Conservation (phyloP, 2,888 invertebrate species). For the Sinelater perroti region DNA sequence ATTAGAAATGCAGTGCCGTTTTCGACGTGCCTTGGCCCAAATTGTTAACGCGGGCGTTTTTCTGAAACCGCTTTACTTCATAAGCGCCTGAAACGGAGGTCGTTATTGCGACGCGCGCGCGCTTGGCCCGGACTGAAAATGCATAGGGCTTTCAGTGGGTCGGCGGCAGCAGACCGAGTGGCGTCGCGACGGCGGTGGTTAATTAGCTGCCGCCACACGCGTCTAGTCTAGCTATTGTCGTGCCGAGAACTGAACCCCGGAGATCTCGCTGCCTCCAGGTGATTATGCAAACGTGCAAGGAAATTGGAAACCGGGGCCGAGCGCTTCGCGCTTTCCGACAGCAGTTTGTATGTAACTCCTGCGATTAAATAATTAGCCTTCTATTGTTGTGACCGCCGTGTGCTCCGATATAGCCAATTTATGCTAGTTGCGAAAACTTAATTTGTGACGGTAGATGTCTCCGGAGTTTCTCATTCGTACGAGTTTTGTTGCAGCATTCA, state of each 20-base stretch:
- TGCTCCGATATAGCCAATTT: too few species aligned
- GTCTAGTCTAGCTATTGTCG: too few species aligned
- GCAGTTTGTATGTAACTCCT: too few species aligned
- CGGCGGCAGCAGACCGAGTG: slow-evolving; percentile 54
- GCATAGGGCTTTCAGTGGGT: slow-evolving; percentile 48
- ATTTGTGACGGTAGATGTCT: neutral
- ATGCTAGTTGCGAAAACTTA: too few species aligned
- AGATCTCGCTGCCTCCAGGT: too few species aligned
- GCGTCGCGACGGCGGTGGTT: slow-evolving; percentile 42
- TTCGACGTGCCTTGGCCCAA: neutral
- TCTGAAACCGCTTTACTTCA: slow-evolving; percentile 31
- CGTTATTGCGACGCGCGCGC: slow-evolving; percentile 42
- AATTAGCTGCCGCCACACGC: slow-evolving; percentile 51
- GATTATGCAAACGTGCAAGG: too few species aligned
- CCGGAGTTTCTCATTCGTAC: neutral
- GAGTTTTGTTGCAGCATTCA: neutral
- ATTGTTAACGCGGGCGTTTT: slow-evolving; percentile 22
- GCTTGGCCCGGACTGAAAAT: slow-evolving; percentile 37
- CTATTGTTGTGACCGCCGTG: too few species aligned
- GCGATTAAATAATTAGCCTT: too few species aligned
- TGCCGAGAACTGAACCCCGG: too few species aligned
- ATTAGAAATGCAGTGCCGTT: neutral
- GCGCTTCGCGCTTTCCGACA: too few species aligned
- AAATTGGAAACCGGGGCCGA: too few species aligned
- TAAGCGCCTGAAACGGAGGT: slow-evolving; percentile 37